Evolutionary conservation across 2,113 vertebrate genomes (phyloP).

Genomic region (Mirza zaza): DNA sequence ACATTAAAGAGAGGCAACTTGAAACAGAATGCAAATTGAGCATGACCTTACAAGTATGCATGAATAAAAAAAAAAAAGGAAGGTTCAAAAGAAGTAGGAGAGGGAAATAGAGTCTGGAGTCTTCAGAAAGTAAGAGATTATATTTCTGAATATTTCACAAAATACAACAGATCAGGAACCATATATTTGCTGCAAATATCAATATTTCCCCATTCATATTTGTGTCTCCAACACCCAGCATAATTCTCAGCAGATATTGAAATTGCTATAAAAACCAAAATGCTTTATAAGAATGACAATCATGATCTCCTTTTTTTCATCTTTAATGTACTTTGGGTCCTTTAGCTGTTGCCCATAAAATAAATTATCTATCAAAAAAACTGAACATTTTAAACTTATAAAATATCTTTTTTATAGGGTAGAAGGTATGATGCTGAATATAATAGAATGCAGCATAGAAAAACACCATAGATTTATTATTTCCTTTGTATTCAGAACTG

Average conservation of each 20-base stretch:
- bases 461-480: neutral
- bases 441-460: neutral
- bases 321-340: neutral
- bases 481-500: neutral
- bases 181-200: neutral
- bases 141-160: neutral
- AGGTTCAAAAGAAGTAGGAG: neutral
- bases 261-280: neutral
- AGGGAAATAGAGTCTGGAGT: neutral
- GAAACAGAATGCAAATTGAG: conserved; percentile 40
- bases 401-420: conserved; percentile 12
- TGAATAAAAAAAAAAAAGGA: neutral
- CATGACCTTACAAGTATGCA: neutral
- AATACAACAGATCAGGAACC: neutral
- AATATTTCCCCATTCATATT: neutral
- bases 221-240: neutral
- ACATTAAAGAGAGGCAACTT: neutral
- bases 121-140: neutral
- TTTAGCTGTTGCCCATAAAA: conserved; percentile 10
- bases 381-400: neutral
- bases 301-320: neutral
- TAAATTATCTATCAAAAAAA: neutral
- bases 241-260: neutral
- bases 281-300: neutral
- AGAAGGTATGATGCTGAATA: neutral